Evolutionary conservation across 1,140 invertebrate genomes (phyloP).

Genomic region (Rhyacophila brunnea): DNA sequence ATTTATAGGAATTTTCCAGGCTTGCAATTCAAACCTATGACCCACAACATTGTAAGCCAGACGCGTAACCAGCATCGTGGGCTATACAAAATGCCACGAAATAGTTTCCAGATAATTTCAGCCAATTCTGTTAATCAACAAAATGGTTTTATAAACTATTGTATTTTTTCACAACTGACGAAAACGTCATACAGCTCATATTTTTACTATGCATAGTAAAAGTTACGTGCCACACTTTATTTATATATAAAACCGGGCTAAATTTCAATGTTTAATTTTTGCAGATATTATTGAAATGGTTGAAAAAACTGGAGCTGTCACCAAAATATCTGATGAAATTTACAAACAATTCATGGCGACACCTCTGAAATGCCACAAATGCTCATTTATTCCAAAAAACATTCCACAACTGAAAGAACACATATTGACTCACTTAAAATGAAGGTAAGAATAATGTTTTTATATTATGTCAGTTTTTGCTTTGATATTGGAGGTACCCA

Average conservation of each 20-base stretch:
- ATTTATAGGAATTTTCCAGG: too few relatives aligned
- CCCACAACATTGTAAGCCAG: too few relatives aligned
- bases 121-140: not conserved
- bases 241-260: not conserved
- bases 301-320: constrained; percentile 58
- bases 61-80: too few relatives aligned
- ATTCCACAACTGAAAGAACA: constrained; percentile 76
- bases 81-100: too few relatives aligned
- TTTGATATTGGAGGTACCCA: too few relatives aligned
- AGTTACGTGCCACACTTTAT: not conserved
- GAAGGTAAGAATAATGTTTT: too few relatives aligned
- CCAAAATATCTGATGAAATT: too few relatives aligned
- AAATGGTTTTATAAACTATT: too few relatives aligned
- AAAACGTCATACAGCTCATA: not conserved
- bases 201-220: constrained; percentile 8
- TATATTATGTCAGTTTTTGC: too few relatives aligned
- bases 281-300: constrained; percentile 64
- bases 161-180: constrained; percentile 36
- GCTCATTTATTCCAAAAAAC: constrained; percentile 63
- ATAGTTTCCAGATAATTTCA: too few relatives aligned
- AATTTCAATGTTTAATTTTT: constrained; percentile 41
- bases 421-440: constrained; percentile 40
- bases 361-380: constrained; percentile 73
- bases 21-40: too few relatives aligned
- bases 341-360: constrained; percentile 58